phyloP scores from a whole-genome alignment of 2,888 invertebrate species.

The Lasius fuliginosus region DNA sequence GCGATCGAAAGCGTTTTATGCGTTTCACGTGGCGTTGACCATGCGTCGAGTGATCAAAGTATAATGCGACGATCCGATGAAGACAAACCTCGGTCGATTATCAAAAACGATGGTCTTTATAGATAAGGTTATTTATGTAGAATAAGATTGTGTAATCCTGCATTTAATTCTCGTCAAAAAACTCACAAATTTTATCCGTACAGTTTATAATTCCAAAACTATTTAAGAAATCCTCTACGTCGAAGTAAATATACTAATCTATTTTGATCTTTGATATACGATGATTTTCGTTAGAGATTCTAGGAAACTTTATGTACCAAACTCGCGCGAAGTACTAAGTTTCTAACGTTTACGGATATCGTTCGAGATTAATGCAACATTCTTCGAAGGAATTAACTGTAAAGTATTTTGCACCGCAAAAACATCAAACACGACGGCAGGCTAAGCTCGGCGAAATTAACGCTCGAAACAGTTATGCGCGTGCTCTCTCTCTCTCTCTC shows the following conservation, averaged over 20 bases:
- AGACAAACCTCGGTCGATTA: neutral
- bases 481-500: neutral
- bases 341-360: conserved; percentile 28
- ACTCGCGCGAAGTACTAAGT: conserved; percentile 22
- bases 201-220: neutral
- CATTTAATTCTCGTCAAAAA: neutral
- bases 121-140: neutral
- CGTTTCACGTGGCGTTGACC: conserved; percentile 24
- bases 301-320: conserved; percentile 9
- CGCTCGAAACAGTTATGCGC: conserved; percentile 25
- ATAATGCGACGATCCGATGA: conserved; percentile 24
- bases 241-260: conserved; percentile 1
- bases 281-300: conserved; percentile 1
- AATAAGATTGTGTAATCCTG: neutral
- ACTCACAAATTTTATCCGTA: neutral
- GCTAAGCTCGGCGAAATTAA: conserved; percentile 44
- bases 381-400: conserved; percentile 33
- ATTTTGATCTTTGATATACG: conserved; percentile 19
- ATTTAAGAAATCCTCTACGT: neutral
- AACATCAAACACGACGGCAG: conserved; percentile 24
- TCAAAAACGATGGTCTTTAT: neutral
- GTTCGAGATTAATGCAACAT: conserved; percentile 43
- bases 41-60: conserved; percentile 13
- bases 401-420: conserved; percentile 46
- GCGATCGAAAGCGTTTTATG: conserved; percentile 48